These are phyloP conservation scores for Synanthedon andrenaeformis DNA, from an alignment of 2,888 invertebrate species.

Conservation along the genomic window DNA sequence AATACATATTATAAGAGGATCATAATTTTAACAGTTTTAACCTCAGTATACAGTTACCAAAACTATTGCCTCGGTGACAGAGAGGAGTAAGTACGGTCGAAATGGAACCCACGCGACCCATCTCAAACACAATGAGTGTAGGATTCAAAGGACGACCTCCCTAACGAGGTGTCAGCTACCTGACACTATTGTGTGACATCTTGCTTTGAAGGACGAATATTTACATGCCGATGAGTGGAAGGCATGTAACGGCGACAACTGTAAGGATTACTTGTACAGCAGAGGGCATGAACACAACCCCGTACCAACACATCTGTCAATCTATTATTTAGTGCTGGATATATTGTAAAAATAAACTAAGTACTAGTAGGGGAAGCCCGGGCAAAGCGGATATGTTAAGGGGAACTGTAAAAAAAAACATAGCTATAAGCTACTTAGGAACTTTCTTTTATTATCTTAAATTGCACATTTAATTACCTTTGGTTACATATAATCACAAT, in stretches of 20 bases:
- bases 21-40: no score
- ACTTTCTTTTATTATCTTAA: no score
- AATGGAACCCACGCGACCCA: constrained; percentile 48
- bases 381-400: no score
- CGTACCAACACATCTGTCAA: not conserved
- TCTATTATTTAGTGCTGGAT: not conserved
- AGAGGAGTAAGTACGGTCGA: constrained; percentile 30
- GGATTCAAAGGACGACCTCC: constrained; percentile 44
- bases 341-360: not conserved
- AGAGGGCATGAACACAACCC: not conserved
- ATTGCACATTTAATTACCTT: no score
- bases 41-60: not conserved
- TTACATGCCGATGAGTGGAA: constrained; percentile 47
- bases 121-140: constrained; percentile 48
- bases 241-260: constrained; percentile 5
- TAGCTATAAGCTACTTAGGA: no score
- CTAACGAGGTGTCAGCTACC: constrained; percentile 63
- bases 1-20: no score
- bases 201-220: constrained; percentile 48
- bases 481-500: no score
- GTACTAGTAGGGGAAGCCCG: no score
- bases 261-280: not conserved
- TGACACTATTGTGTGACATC: constrained; percentile 56
- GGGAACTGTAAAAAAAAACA: no score
- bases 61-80: not conserved